A percentile compares a stretch with the other conserved stretches of the same genome.
Evolutionary conservation across 2,888 invertebrate genomes (phyloP).

Genomic region (Drosophila stalkeri): DNA sequence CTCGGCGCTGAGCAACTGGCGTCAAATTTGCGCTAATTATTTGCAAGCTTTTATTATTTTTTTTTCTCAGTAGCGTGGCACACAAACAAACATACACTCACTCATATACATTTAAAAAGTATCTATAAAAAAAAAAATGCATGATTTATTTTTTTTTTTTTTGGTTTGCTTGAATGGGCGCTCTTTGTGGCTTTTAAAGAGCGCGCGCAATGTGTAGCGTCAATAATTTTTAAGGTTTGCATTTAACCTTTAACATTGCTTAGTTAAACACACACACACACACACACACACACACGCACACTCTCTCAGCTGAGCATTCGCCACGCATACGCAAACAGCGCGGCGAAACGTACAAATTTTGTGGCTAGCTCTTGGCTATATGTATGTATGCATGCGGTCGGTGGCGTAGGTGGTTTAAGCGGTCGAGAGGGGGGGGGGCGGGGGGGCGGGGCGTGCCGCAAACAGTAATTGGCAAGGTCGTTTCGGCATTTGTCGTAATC

Average conservation of each 20-base stretch:
- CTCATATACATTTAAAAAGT: neutral
- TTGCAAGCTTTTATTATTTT: slow-evolving; percentile 63
- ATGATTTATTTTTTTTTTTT: neutral
- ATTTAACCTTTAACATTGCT: slow-evolving; percentile 67
- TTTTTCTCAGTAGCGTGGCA: slow-evolving; percentile 1
- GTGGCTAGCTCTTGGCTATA: slow-evolving; percentile 2
- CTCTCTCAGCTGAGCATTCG: slow-evolving; percentile 41
- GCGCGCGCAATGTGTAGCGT: slow-evolving; percentile 19
- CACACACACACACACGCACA: slow-evolving; percentile 31
- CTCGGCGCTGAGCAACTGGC: slow-evolving; percentile 59
- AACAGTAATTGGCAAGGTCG: slow-evolving; percentile 83
- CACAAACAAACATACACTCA: neutral
- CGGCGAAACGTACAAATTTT: slow-evolving; percentile 32
- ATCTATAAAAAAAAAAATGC: slow-evolving; percentile 1
- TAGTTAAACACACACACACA: slow-evolving; percentile 26
- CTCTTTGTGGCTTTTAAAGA: slow-evolving; percentile 49
- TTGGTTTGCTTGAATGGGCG: neutral
- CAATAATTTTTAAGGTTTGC: slow-evolving; percentile 42
- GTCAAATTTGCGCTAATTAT: slow-evolving; percentile 79
- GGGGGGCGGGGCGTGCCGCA: slow-evolving; percentile 32
- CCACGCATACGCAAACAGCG: slow-evolving; percentile 65
- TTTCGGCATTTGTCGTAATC: slow-evolving; percentile 83
- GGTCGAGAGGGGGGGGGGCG: neutral
- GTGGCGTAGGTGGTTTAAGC: neutral
- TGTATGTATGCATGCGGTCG: neutral